A percentile compares a stretch with the other conserved stretches of the same genome.
phyloP scores from a whole-genome alignment of 2,113 vertebrate species.

The Microtus pennsylvanicus region DNA sequence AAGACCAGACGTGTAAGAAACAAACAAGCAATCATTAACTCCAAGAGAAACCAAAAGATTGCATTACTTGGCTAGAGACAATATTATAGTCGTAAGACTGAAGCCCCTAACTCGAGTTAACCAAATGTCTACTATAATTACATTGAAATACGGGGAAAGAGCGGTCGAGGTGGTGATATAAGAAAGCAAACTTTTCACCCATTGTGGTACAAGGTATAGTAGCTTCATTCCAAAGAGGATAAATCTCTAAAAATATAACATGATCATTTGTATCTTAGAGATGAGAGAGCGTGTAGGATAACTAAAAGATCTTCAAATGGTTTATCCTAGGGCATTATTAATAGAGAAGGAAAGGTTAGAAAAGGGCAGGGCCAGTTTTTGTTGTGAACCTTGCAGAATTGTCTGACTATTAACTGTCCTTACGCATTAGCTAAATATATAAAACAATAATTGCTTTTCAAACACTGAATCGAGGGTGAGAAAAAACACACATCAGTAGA shows the following conservation, averaged over 20 bases:
- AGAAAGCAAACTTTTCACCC: slow-evolving; percentile 12
- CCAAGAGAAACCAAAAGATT: neutral
- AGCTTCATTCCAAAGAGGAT: neutral
- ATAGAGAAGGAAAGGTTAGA: neutral
- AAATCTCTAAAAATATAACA: neutral
- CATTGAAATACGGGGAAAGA: neutral
- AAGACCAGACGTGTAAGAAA: neutral
- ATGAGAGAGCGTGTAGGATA: neutral
- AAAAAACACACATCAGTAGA: neutral
- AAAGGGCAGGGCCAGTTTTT: neutral
- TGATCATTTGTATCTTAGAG: slow-evolving; percentile 5
- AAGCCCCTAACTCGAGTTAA: slow-evolving; percentile 38
- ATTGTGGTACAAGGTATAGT: neutral
- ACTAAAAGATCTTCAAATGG: neutral
- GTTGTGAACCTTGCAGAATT: neutral
- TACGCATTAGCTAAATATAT: neutral
- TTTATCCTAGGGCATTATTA: neutral
- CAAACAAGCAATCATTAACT: slow-evolving; percentile 53
- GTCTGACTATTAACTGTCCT: slow-evolving; percentile 5
- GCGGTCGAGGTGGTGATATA: neutral
- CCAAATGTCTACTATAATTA: slow-evolving; percentile 23
- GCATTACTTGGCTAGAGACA: neutral
- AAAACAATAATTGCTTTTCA: neutral
- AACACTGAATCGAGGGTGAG: neutral
- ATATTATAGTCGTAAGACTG: neutral